phyloP scores from a whole-genome alignment of 2,113 vertebrate genomes.

The Smithornis capensis region DNA sequence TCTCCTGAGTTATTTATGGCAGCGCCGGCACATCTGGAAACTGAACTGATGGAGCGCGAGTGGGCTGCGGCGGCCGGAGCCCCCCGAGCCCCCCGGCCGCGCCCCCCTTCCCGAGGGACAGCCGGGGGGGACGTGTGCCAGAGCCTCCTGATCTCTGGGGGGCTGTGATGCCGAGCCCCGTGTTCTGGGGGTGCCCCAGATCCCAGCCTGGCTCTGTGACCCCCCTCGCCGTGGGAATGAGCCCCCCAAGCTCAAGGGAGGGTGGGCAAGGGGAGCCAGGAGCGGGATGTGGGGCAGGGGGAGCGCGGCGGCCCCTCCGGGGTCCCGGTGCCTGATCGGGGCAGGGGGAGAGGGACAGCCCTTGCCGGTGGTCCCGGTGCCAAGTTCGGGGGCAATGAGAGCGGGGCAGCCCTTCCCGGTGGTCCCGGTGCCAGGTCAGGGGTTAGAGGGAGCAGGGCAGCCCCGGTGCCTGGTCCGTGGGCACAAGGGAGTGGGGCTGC shows the following conservation, averaged over 20 bases:
- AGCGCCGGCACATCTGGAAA: not conserved
- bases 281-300: not conserved
- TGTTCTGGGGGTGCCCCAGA: not conserved
- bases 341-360: no score
- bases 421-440: no score
- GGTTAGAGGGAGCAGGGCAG: no score
- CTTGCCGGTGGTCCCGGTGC: not conserved
- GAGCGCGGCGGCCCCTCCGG: not conserved
- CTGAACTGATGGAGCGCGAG: not conserved
- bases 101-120: not conserved
- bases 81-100: not conserved
- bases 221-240: not conserved
- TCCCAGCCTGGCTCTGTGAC: not conserved
- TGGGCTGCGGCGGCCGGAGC: not conserved
- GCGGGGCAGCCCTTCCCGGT: not conserved
- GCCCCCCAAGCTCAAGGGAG: not conserved
- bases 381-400: fast-evolving
- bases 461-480: not conserved
- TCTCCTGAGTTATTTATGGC: not conserved
- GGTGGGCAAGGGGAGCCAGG: not conserved
- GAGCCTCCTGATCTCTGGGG: not conserved
- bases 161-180: not conserved
- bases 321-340: not conserved
- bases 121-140: fast-evolving
- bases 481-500: fast-evolving